These are phyloP conservation scores for Pheosia gnoma DNA, from an alignment of 2,888 invertebrate species.

Conservation along the genomic window DNA sequence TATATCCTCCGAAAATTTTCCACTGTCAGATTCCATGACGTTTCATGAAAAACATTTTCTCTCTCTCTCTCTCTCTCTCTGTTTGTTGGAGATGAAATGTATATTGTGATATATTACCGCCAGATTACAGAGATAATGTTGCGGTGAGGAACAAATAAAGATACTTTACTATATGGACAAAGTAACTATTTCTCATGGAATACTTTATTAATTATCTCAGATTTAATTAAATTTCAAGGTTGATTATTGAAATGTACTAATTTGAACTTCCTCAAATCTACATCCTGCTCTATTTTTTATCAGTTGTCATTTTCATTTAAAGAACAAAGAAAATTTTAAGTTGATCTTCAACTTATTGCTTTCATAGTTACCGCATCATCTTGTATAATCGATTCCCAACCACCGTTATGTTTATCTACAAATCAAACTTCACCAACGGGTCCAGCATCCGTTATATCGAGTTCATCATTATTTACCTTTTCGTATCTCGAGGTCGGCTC, in stretches of 20 bases:
- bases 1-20: not conserved
- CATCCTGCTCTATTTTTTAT: not conserved
- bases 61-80: too few species aligned
- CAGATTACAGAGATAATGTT: conserved; percentile 41
- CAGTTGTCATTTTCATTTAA: not conserved
- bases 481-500: conserved; percentile 48
- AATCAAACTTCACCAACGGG: conserved; percentile 19
- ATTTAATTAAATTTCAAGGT: not conserved
- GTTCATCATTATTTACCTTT: conserved; percentile 59
- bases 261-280: not conserved
- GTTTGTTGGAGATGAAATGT: conserved; percentile 1
- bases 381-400: conserved; percentile 11
- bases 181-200: conserved; percentile 1
- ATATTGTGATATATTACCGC: conserved; percentile 22
- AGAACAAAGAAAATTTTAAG: not conserved
- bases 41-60: conserved; percentile 2
- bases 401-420: conserved; percentile 35
- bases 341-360: not conserved
- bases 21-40: conserved; percentile 8
- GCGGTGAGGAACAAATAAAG: conserved; percentile 26
- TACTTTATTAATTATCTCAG: not conserved
- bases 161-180: conserved; percentile 39
- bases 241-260: not conserved
- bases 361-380: not conserved
- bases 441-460: conserved; percentile 15